Evolutionary conservation across 1,140 invertebrate genomes (phyloP).

Genomic region (Aleiodes sp.): DNA sequence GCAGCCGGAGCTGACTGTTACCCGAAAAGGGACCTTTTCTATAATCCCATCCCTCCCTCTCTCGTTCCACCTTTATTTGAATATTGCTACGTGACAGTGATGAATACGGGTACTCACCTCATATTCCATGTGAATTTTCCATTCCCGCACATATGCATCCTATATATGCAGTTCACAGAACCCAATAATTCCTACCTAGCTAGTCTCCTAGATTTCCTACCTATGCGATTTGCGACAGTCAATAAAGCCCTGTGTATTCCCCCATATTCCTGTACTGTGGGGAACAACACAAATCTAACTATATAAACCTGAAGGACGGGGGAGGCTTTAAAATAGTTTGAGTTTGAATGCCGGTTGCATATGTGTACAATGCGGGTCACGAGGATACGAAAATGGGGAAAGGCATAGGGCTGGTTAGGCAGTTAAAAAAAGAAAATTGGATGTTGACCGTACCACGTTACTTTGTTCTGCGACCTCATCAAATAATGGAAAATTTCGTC

Average conservation of each 20-base stretch:
- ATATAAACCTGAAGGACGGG: slow-evolving; percentile 10
- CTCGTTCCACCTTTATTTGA: slow-evolving; percentile 45
- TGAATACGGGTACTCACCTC: slow-evolving; percentile 28
- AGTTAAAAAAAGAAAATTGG: background rate
- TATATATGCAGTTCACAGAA: slow-evolving; percentile 22
- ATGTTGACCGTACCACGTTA: background rate
- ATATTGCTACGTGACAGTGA: slow-evolving; percentile 47
- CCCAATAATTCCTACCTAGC: slow-evolving; percentile 41
- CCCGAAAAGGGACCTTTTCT: background rate
- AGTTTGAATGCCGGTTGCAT: background rate
- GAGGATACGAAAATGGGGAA: background rate
- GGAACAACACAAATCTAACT: slow-evolving; percentile 16
- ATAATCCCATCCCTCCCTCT: slow-evolving; percentile 11
- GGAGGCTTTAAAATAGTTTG: background rate
- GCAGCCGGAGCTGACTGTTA: background rate
- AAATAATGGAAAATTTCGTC: slow-evolving; percentile 32
- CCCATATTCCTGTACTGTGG: slow-evolving; percentile 20
- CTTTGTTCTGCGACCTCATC: background rate
- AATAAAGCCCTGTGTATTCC: slow-evolving; percentile 38
- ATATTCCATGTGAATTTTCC: background rate
- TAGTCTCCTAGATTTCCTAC: too few species aligned
- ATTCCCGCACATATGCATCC: background rate
- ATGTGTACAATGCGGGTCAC: background rate
- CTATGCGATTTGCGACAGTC: slow-evolving; percentile 43
- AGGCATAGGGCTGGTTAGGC: background rate